Conservation (phyloP, 2,797 vertebrate genomes). For the Synaphobranchus kaupii region DNA sequence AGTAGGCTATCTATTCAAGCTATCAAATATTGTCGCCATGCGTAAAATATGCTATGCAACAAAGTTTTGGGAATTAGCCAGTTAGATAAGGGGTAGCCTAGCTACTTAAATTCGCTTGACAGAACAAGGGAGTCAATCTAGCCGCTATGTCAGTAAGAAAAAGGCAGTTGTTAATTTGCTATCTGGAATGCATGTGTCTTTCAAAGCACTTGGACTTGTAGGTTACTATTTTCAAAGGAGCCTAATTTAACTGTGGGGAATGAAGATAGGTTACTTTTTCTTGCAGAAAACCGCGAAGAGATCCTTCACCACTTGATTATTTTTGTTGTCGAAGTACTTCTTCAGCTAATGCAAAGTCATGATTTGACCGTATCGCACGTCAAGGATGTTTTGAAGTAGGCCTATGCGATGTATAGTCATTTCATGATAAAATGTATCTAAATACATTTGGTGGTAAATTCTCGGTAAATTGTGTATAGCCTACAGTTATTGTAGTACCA, state of each 20-base stretch:
- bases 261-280: not conserved
- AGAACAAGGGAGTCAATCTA: not conserved
- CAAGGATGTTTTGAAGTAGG: not conserved
- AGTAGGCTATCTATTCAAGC: not conserved
- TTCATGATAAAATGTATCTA: not conserved
- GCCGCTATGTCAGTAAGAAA: not conserved
- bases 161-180: not conserved
- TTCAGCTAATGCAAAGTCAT: not conserved
- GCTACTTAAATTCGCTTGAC: not conserved
- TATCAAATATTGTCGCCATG: conserved; percentile 3
- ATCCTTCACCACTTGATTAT: not conserved
- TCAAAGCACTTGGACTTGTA: not conserved
- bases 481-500: not conserved
- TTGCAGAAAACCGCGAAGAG: not conserved
- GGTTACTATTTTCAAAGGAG: not conserved
- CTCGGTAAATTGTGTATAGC: not conserved
- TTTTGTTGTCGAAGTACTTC: not conserved
- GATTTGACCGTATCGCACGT: not conserved
- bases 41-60: conserved; percentile 2
- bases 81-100: not conserved
- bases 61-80: conserved; percentile 4
- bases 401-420: not conserved
- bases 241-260: not conserved
- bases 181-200: not conserved
- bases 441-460: not conserved